These are phyloP conservation scores for Hippocampus mohnikei DNA, from an alignment of 2,113 vertebrate genomes.

Conservation along the genomic window DNA sequence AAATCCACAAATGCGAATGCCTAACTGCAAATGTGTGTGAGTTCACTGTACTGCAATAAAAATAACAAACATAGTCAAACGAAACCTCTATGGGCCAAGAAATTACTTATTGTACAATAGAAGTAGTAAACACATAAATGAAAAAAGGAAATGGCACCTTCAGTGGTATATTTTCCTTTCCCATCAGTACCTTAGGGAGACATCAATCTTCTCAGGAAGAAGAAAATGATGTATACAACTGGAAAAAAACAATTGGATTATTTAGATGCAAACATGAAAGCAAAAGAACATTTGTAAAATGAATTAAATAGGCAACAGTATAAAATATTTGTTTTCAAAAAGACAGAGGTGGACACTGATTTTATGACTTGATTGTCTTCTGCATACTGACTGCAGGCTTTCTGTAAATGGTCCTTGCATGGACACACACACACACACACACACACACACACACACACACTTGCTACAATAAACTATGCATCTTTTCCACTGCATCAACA, in stretches of 20 bases:
- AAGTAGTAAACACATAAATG: not conserved
- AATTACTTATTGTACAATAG: not conserved
- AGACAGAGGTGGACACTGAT: constrained; percentile 9
- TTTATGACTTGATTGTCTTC: constrained; percentile 14
- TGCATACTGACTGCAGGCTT: constrained; percentile 48
- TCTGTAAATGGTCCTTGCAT: constrained; percentile 21
- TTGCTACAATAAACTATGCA: constrained; percentile 8
- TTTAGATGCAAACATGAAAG: not conserved
- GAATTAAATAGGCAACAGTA: not conserved
- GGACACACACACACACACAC: not conserved
- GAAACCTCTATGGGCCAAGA: not conserved
- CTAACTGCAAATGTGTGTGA: no score
- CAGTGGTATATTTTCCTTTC: not conserved
- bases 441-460: no score
- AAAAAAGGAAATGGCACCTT: not conserved
- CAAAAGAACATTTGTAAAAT: not conserved
- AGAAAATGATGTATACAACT: not conserved
- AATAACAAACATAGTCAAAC: no score
- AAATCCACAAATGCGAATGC: no score
- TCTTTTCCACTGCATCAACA: constrained; percentile 44
- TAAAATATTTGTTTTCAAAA: not conserved
- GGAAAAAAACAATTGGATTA: not conserved
- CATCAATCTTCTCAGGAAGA: not conserved
- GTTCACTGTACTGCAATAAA: no score
- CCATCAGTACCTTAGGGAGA: not conserved